Evolutionary conservation across 2,888 invertebrate genomes (phyloP).

Genomic region (Chymomyza caudatula): DNA sequence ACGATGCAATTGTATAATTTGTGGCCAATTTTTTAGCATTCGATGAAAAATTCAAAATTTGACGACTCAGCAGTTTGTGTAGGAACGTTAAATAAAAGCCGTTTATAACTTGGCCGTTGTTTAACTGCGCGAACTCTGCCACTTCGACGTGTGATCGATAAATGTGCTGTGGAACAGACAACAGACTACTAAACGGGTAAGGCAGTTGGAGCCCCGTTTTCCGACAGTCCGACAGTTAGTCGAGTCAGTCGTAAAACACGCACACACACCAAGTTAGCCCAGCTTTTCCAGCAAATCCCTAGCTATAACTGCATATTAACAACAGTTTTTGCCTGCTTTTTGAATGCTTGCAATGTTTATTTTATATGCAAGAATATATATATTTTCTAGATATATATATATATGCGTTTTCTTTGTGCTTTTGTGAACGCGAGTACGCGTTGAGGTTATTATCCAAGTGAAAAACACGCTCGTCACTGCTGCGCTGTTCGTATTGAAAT

Average conservation of each 20-base stretch:
- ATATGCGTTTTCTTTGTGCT: conserved; percentile 39
- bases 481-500: conserved; percentile 67
- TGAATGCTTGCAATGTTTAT: too few species aligned
- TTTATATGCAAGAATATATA: conserved; percentile 8
- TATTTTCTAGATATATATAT: conserved; percentile 32
- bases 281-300: too few species aligned
- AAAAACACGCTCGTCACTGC: conserved; percentile 50
- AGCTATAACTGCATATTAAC: too few species aligned
- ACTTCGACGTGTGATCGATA: conserved; percentile 53
- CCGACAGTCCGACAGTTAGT: too few species aligned
- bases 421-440: conserved; percentile 25
- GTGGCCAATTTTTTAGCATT: conserved; percentile 36
- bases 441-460: neutral
- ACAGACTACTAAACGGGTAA: too few species aligned
- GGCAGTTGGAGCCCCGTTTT: too few species aligned
- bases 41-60: neutral
- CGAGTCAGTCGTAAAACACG: too few species aligned
- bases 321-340: too few species aligned
- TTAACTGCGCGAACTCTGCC: too few species aligned
- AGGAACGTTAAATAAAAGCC: conserved; percentile 13
- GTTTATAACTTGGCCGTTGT: too few species aligned
- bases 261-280: too few species aligned
- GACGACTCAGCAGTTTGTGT: conserved; percentile 2
- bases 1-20: conserved; percentile 66
- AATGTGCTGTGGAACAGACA: conserved; percentile 31